Evolutionary conservation across 2,797 vertebrate genomes (phyloP), one percentile per base, ranked within the genome.

Genomic region (Poecilia picta): DNA sequence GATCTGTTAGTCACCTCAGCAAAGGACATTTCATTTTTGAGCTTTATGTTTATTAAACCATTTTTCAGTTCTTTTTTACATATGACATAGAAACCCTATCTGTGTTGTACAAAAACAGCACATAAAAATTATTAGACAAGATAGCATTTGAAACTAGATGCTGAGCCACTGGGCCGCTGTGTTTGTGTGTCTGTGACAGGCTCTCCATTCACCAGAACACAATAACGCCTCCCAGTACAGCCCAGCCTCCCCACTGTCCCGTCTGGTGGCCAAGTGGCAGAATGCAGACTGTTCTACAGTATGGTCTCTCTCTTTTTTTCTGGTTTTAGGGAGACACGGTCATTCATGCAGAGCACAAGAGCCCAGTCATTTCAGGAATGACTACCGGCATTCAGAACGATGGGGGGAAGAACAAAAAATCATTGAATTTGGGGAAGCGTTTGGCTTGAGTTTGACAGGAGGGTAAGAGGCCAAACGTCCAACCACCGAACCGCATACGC

Each of bases 181-280:
- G 90, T 92, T 72, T 87, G 75, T 83, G 82, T 85, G 85, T 81
- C 76, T 55, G 16, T 66, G 82, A 91, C 88, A 91, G 89, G 87
- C 81, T 78, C 83, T 74, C 88, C 89, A 90, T 95, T 95, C 93
- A 93, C 33, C 64, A 81, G 57, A 86, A 87, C 36, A 95, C 95
- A 95, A 95, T 92, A 82, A 94, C 92, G 85, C 87, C 92, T 89
- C 86, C 90, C 76, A 87, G 92, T 91, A 93, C n/a, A n/a, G n/a
- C n/a, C n/a, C 94, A 92, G 92, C 89, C 43, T 39, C 79, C 84
- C 87, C 70, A 84, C 92, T 94, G 93, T 94, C 91, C 82, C 49
- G 84, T 83, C 91, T 89, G 82, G 76, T 89, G 90, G 87, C 88
- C 88, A 88, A 86, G 89, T 31, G 80, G 77, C 86, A 89, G 88